Evolutionary conservation across 2,113 vertebrate genomes (phyloP).

Genomic region (Dipodomys ordii): DNA sequence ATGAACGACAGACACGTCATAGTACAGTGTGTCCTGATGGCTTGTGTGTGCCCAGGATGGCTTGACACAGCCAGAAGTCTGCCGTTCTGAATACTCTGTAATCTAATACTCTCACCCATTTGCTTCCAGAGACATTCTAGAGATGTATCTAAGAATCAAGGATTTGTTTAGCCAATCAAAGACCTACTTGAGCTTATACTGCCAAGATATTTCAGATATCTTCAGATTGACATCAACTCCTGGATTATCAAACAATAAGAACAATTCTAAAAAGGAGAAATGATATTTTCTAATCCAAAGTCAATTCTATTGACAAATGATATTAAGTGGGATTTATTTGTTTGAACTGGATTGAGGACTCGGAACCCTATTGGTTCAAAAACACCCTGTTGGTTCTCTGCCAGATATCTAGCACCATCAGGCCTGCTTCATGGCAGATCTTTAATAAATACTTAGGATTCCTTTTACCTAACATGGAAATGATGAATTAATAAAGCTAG

Average conservation of each 20-base stretch:
- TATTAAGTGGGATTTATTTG: not conserved
- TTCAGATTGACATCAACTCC: not conserved
- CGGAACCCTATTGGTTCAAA: not conserved
- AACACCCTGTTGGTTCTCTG: not conserved
- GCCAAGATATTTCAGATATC: not conserved
- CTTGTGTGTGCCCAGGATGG: not conserved
- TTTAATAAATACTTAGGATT: too few species aligned
- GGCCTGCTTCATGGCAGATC: not conserved
- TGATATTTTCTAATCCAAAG: not conserved
- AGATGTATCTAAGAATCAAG: not conserved
- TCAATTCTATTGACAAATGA: not conserved
- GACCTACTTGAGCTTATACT: not conserved
- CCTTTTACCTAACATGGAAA: not conserved
- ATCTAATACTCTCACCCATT: not conserved
- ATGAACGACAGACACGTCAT: not conserved
- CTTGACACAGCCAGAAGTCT: not conserved
- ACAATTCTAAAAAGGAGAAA: not conserved
- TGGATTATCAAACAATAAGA: not conserved
- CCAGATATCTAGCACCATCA: accelerated
- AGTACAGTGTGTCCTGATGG: not conserved
- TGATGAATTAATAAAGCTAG: too few species aligned
- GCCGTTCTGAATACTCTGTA: not conserved
- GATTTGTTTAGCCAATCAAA: not conserved
- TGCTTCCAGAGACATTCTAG: not conserved
- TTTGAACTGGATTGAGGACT: not conserved